A percentile compares a stretch with the other conserved stretches of the same genome.
These are phyloP conservation scores for Saccostrea echinata DNA, from an alignment of 1,140 invertebrate genomes.

Conservation along the genomic window DNA sequence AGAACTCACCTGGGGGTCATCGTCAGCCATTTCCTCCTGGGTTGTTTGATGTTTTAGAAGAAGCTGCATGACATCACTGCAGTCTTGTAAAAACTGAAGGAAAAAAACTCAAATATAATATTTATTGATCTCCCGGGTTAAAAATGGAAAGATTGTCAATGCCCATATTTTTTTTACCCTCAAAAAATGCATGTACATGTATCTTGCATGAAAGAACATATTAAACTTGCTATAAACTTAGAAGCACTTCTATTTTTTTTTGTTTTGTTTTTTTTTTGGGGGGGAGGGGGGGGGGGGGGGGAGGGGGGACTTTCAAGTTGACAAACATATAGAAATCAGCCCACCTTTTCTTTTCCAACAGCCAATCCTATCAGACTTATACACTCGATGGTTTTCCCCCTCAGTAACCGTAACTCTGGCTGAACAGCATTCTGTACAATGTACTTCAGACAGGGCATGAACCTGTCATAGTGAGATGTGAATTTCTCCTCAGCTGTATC, in stretches of 20 bases:
- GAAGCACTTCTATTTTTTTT: too few relatives aligned
- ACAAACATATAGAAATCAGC: background rate
- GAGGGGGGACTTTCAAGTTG: too few relatives aligned
- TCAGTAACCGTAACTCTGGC: constrained; percentile 91
- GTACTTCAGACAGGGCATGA: constrained; percentile 98
- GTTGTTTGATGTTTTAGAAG: constrained; percentile 93
- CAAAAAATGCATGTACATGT: too few relatives aligned
- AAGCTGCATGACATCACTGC: constrained; percentile 97
- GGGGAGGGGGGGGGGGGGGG: too few relatives aligned
- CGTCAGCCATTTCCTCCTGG: constrained; percentile 85
- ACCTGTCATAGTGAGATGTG: constrained; percentile 87
- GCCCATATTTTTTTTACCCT: too few relatives aligned
- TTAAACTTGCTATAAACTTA: too few relatives aligned
- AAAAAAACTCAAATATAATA: background rate
- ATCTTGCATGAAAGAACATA: too few relatives aligned
- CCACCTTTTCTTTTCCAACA: constrained; percentile 94
- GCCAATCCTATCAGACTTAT: constrained; percentile 98
- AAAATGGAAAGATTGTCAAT: background rate
- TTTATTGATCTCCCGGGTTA: background rate
- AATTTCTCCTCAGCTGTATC: constrained; percentile 99
- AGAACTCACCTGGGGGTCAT: constrained; percentile 94
- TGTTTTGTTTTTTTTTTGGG: too few relatives aligned
- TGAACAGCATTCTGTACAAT: constrained; percentile 97
- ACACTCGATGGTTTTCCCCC: constrained; percentile 98
- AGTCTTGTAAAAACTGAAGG: constrained; percentile 91